Percentiles rank a stretch among this genome's conserved stretches.
phyloP scores from a whole-genome alignment of 2,797 vertebrate genomes.

The Epinephelus coioides region DNA sequence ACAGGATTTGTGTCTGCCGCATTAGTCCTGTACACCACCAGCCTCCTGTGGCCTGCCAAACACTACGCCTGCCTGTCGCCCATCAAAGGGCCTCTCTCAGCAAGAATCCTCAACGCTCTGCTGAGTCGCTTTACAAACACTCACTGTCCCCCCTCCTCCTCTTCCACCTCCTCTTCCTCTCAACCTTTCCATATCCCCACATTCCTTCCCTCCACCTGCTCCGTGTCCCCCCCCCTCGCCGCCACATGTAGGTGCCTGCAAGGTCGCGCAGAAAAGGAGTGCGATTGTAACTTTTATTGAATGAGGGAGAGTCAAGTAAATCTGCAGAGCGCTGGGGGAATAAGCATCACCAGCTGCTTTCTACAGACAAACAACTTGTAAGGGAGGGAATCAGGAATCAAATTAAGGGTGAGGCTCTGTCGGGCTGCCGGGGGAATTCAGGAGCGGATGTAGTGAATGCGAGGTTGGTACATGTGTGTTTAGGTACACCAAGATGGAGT shows the following conservation, averaged over 20 bases:
- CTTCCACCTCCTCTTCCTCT: not conserved
- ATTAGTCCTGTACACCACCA: conserved; percentile 54
- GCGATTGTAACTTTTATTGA: conserved; percentile 57
- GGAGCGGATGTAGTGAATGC: conserved; percentile 42
- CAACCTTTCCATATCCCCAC: not conserved
- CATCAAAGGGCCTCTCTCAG: conserved; percentile 72
- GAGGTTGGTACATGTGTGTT: conserved; percentile 5
- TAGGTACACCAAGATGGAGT: conserved; percentile 10
- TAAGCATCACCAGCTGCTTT: conserved; percentile 52
- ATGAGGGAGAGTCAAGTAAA: conserved; percentile 47
- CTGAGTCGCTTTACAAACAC: conserved; percentile 57
- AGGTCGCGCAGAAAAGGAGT: not conserved
- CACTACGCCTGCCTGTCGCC: conserved; percentile 45
- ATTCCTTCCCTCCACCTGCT: conserved; percentile 1
- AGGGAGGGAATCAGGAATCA: conserved; percentile 48
- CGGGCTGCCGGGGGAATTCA: conserved; percentile 31
- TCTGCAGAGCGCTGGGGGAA: conserved; percentile 29
- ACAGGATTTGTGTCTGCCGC: conserved; percentile 65
- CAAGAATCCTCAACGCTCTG: conserved; percentile 64
- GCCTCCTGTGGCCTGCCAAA: conserved; percentile 65
- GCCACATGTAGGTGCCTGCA: conserved; percentile 10
- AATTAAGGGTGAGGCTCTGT: conserved; percentile 53
- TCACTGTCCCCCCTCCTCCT: conserved; percentile 7
- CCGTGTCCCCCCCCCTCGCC: not conserved
- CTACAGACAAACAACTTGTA: conserved; percentile 62